Base-by-base conservation (phyloP, 2,113 vertebrate genomes). In the Hyaena hyaena region DNA sequence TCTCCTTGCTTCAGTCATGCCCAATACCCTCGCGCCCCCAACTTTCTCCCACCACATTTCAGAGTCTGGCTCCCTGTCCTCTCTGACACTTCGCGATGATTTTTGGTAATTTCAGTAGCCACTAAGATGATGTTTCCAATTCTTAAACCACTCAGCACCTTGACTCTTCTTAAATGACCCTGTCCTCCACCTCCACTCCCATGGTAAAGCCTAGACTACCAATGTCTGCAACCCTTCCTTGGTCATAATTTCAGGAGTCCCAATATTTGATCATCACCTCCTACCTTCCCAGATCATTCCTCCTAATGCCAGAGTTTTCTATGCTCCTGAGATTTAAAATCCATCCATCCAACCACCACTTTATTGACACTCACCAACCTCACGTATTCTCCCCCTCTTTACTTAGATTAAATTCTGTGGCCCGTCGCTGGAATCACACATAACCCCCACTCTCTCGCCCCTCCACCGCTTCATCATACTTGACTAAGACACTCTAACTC, bases 21-120 rank as follows among this genome's bases (percentile, higher is more conserved):
- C 24, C 28, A 15, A 1, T 8, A 1, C 21, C 26, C n/a, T 2
- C 48, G 4, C 0, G 0, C 24, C 10, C 69, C 61, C 68, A 7
- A 9, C 28, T 2, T 2, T 7, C 55, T 16, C 53, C 76, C 31
- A 14, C 48, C 43, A 11, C 2, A 77, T 0, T 39, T 87, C 35
- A 90, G 24, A 63, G 65, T n/a, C 69, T 35, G 73, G 35, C 16
- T 84, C 76, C 15, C 53, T 66, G 43, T 35, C 43, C 33, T 86
- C n/a, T 61, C 33, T 17, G 55, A 63, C 5, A 71, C 15, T 58
- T 48, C 16, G 16, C 33, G 35, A 35, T 11, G 4, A 61, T 43
- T 86, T 45, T 7, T 58, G 53, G 5, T 66, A 55, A 74, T 17
- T 45, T 89, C 21, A 43, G 2, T 24, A 39, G 43, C 6, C 15